phyloP scores from a whole-genome alignment of 2,888 invertebrate genomes.

The Alloscopus bannaensis region DNA sequence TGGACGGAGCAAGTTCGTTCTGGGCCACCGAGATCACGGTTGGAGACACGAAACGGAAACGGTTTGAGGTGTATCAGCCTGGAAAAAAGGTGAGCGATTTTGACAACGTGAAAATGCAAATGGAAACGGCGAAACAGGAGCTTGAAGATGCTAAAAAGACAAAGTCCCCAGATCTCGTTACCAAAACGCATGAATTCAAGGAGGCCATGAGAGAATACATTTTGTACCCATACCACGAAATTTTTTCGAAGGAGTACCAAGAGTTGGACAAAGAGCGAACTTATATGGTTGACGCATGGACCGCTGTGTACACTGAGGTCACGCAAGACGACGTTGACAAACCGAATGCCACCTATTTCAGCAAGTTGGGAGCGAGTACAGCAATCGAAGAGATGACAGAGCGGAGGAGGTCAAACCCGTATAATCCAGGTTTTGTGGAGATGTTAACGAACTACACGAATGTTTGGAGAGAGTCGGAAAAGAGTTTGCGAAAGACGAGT shows the following conservation, averaged over 20 bases:
- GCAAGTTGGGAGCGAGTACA: not conserved
- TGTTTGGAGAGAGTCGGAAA: too few species aligned
- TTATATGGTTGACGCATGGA: not conserved
- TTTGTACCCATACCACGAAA: too few species aligned
- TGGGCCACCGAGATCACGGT: too few species aligned
- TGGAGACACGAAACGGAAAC: not conserved
- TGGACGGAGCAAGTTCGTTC: not conserved
- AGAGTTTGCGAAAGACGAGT: too few species aligned
- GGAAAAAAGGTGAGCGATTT: constrained; percentile 16
- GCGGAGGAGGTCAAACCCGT: not conserved
- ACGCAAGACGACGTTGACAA: too few species aligned
- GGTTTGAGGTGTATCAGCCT: not conserved
- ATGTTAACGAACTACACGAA: too few species aligned
- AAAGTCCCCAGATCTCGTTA: too few species aligned
- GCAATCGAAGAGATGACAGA: not conserved
- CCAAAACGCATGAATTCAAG: too few species aligned
- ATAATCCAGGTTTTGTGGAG: too few species aligned
- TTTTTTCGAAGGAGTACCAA: not conserved
- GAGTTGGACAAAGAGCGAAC: not conserved
- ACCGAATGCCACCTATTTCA: not conserved
- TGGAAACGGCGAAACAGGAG: constrained; percentile 19
- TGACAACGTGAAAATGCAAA: constrained; percentile 12
- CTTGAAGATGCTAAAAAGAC: too few species aligned
- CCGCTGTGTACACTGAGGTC: too few species aligned
- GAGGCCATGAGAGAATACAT: too few species aligned